Conservation (phyloP, 2,113 vertebrate genomes). For the Zapus hudsonius region DNA sequence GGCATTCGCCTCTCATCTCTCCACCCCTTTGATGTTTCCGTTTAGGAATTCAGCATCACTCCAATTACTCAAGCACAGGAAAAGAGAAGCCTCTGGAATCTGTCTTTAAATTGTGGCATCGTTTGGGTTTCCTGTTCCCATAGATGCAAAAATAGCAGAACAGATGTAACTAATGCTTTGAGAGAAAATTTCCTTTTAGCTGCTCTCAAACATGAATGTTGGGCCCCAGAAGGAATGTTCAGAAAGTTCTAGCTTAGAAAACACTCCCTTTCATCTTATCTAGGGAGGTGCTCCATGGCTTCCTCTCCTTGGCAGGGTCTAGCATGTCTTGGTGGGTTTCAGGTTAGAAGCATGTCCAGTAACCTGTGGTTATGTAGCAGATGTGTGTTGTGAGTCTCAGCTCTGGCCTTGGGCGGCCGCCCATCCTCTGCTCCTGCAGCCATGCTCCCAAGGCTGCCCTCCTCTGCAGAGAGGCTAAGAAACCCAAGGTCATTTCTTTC, state of each 20-base stretch:
- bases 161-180: conserved; percentile 49
- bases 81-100: conserved; percentile 6
- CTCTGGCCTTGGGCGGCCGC: neutral
- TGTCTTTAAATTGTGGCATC: conserved; percentile 43
- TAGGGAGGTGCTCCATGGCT: accelerated
- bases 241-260: conserved; percentile 48
- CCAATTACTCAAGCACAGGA: conserved; percentile 25
- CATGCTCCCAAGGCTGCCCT: neutral
- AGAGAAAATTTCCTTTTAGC: conserved; percentile 56
- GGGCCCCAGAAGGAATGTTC: neutral
- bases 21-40: neutral
- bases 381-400: neutral
- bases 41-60: neutral
- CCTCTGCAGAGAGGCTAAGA: neutral
- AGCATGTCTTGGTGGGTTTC: neutral
- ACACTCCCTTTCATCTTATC: neutral
- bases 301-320: neutral
- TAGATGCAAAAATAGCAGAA: conserved; percentile 55
- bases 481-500: neutral
- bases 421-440: neutral
- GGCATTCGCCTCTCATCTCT: neutral
- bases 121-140: conserved; percentile 25
- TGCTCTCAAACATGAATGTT: conserved; percentile 51
- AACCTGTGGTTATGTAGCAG: neutral
- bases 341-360: neutral